These are phyloP conservation scores for Drosophila eohydei DNA, from an alignment of 2,888 invertebrate species.

Conservation along the genomic window DNA sequence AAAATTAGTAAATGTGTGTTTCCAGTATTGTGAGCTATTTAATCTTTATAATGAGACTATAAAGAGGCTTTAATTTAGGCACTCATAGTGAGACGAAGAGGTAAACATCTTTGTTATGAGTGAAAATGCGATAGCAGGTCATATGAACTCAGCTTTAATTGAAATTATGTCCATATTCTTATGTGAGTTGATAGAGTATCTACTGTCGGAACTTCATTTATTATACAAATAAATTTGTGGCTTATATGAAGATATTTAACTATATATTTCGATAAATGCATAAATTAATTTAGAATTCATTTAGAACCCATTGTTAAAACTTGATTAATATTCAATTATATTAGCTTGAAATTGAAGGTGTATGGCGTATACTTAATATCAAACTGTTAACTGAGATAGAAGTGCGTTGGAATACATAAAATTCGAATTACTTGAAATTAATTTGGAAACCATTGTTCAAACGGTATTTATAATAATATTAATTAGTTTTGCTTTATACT, in stretches of 20 bases:
- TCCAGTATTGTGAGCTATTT: constrained; percentile 11
- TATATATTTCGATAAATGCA: neutral
- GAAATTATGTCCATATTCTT: neutral
- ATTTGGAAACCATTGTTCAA: neutral
- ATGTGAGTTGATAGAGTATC: constrained; percentile 1
- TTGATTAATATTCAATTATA: neutral
- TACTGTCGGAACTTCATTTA: neutral
- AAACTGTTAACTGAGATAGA: neutral
- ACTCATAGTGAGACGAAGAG: neutral
- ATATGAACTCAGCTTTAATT: neutral
- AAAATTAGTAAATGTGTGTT: constrained; percentile 31
- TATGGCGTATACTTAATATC: neutral
- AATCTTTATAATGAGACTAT: constrained; percentile 24
- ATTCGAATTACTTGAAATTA: neutral
- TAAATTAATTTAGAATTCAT: neutral
- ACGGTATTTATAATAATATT: neutral
- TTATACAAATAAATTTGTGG: neutral
- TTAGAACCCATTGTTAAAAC: neutral
- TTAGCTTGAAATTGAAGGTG: neutral
- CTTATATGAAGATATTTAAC: neutral
- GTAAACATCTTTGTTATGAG: neutral
- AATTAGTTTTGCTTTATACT: neutral
- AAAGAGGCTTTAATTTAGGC: neutral
- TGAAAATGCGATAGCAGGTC: neutral
- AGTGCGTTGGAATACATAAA: neutral